Evolutionary conservation across 2,113 vertebrate genomes (phyloP).

Genomic region (Blennius ocellaris): DNA sequence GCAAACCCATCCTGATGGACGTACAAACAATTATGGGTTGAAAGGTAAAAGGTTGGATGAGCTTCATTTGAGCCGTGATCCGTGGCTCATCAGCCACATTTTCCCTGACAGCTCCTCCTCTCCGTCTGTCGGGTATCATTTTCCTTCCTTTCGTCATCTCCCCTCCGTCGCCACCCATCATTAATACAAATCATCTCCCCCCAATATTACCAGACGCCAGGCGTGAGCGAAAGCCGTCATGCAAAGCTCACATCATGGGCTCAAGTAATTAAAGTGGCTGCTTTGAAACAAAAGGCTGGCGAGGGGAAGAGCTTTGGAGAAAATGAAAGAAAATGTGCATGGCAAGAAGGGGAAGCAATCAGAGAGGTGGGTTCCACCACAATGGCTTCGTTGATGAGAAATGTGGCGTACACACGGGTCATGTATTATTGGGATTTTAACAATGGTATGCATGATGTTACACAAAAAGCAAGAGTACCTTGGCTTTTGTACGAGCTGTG

Average conservation of each 20-base stretch:
- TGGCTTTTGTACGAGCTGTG: constrained; percentile 19
- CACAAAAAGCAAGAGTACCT: constrained; percentile 31
- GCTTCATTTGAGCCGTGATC: constrained; percentile 66
- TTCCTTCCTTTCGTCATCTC: constrained; percentile 57
- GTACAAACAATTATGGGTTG: constrained; percentile 37
- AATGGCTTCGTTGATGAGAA: constrained; percentile 71
- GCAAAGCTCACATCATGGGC: constrained; percentile 58
- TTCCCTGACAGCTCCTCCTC: constrained; percentile 62
- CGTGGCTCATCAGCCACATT: constrained; percentile 59
- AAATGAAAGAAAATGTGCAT: constrained; percentile 63
- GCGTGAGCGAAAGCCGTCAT: constrained; percentile 65
- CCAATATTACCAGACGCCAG: constrained; percentile 56
- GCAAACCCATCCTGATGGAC: constrained; percentile 36
- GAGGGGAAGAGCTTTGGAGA: constrained; percentile 47
- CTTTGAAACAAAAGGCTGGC: constrained; percentile 75
- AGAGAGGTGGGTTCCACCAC: constrained; percentile 69
- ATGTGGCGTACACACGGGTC: constrained; percentile 58
- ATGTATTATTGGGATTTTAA: constrained; percentile 57
- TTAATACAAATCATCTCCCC: constrained; percentile 80
- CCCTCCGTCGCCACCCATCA: constrained; percentile 65
- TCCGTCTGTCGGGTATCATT: constrained; percentile 70
- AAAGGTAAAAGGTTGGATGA: constrained; percentile 54
- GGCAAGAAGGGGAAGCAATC: constrained; percentile 61
- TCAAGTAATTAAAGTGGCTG: constrained; percentile 74
- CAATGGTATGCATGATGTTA: constrained; percentile 38